These are phyloP conservation scores for Psilopogon haemacephalus DNA, from an alignment of 2,113 vertebrate genomes.

Conservation along the genomic window DNA sequence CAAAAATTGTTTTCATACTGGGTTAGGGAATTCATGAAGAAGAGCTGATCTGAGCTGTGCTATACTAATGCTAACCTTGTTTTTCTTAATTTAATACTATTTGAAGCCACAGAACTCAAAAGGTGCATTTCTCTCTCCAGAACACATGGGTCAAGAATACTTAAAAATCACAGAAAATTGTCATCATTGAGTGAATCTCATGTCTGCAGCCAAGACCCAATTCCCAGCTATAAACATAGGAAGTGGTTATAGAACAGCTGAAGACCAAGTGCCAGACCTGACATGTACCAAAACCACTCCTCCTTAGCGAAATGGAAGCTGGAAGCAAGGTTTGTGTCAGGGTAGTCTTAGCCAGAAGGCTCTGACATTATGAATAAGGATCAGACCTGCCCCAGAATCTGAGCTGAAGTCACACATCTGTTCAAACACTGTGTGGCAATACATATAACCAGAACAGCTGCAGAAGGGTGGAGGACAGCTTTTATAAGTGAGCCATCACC, in stretches of 20 bases:
- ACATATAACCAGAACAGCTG: slow-evolving; percentile 30
- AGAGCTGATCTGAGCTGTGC: not conserved
- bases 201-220: not conserved
- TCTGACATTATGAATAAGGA: not conserved
- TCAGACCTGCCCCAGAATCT: not conserved
- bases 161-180: not conserved
- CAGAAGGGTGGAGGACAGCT: slow-evolving; percentile 16
- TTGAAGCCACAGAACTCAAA: not conserved
- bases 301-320: not conserved
- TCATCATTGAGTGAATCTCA: not conserved
- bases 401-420: slow-evolving; percentile 26
- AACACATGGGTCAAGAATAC: not conserved
- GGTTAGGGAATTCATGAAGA: not conserved
- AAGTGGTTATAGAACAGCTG: not conserved
- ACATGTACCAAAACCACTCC: not conserved
- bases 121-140: not conserved
- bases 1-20: not conserved
- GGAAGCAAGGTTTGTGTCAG: not conserved
- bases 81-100: not conserved
- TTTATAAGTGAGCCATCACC: not conserved
- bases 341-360: not conserved
- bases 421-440: not conserved
- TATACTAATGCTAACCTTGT: not conserved
- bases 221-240: not conserved
- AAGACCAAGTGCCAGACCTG: not conserved